Evolutionary conservation across 2,797 vertebrate genomes (phyloP).

Genomic region (Gallirallus australis): DNA sequence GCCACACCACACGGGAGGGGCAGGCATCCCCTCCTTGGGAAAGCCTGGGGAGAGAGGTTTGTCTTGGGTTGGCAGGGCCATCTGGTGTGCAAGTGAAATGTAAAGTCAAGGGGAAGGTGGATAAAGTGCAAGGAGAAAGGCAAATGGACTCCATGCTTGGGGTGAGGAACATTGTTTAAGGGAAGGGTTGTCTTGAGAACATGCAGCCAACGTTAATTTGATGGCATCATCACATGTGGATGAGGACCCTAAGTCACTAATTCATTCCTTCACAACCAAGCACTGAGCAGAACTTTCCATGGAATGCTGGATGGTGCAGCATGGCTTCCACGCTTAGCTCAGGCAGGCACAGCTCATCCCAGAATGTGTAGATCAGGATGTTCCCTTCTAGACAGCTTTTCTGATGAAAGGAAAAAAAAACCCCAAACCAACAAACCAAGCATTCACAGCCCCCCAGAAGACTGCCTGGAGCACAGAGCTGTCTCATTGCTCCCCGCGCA

Average conservation of each 20-base stretch:
- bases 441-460: neutral
- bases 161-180: neutral
- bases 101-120: too few relatives aligned
- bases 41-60: too few relatives aligned
- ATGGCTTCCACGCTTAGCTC: neutral
- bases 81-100: rapidly evolving
- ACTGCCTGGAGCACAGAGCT: neutral
- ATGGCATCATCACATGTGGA: neutral
- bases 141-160: rapidly evolving
- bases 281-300: neutral
- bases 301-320: neutral
- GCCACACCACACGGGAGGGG: too few relatives aligned
- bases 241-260: neutral
- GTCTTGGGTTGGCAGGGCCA: rapidly evolving
- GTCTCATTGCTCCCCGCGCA: neutral
- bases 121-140: neutral
- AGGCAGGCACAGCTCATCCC: neutral
- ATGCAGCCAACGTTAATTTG: neutral
- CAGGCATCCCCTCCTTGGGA: too few relatives aligned
- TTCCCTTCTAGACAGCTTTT: neutral
- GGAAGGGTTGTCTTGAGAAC: slow-evolving; percentile 6
- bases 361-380: neutral
- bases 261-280: neutral
- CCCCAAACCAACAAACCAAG: too few relatives aligned
- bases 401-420: neutral